Evolutionary conservation across 1,140 invertebrate species (phyloP), one percentile per base, ranked within the genome.

Genomic region (Zophobas atratus): DNA sequence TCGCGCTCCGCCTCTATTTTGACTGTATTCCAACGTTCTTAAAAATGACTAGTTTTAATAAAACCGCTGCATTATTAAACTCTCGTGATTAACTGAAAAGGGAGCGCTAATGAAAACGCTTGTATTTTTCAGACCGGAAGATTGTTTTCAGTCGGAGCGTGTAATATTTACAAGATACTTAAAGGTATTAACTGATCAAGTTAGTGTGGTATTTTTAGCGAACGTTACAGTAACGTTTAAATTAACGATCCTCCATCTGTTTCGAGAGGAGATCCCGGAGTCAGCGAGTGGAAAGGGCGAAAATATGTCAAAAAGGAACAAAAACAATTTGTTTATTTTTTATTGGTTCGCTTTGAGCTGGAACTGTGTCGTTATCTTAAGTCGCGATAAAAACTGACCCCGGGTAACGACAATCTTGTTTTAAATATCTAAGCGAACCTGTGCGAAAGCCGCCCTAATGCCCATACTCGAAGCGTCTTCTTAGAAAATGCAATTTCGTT

Each of bases 221-320:
- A 67, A 39, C 60, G 60, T 67, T 67, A 67, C 60, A 67, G 38
- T 67, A 67, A 67, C 60, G 60, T 67, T 67, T 67, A 67, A 67
- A 67, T 67, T 67, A 67, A 67, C 60, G 60, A 67, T 67, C 38
- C 60, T 67, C 38, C 60, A 67, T 67, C 39, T 67, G 39, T 67
- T 67, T 67, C 39, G 39, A 33, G n/a, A n/a, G 39, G 60, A 67
- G 60, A 60, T 60, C 38, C 39, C 56, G 57, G 57, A 38, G 57
- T 63, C 39, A 38, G 56, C 6, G 57, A 8, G 8, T 36, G 57
- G 39, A 67, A 67, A 6, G 56, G 20, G 60, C 60, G 60, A 20
- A 1, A 20, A 46, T 67, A 41, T 32, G 39, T 67, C 60, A 67
- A 67, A 67, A 67, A 67, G 6, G 38, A 67, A 67, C 60, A 41